Conservation (phyloP, 2,888 invertebrate species). For the Baccha elongata region DNA sequence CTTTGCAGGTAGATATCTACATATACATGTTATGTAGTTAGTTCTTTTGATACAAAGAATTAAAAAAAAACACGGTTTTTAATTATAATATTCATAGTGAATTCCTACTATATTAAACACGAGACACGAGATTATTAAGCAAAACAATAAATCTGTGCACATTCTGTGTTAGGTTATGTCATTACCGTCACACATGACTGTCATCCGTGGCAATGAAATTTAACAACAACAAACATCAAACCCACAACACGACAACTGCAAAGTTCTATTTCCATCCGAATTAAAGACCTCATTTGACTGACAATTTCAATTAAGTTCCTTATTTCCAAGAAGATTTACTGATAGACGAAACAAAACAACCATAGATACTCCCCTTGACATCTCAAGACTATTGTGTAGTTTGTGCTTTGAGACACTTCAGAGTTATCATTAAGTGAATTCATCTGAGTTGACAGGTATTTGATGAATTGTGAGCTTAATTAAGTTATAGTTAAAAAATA, state of each 20-base stretch:
- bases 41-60: not conserved
- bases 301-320: slow-evolving; percentile 60
- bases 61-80: not conserved
- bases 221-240: slow-evolving; percentile 26
- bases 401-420: slow-evolving; percentile 44
- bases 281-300: slow-evolving; percentile 50
- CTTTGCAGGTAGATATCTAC: too few relatives aligned
- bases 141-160: slow-evolving; percentile 29
- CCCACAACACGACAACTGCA: slow-evolving; percentile 42
- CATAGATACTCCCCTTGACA: slow-evolving; percentile 47
- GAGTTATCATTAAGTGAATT: slow-evolving; percentile 31
- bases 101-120: too few relatives aligned
- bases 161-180: slow-evolving; percentile 64
- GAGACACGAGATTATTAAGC: not conserved
- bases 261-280: slow-evolving; percentile 30
- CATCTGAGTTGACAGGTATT: slow-evolving; percentile 13
- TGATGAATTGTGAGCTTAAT: not conserved
- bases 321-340: slow-evolving; percentile 56
- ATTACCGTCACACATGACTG: slow-evolving; percentile 73
- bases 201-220: slow-evolving; percentile 71
- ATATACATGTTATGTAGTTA: too few relatives aligned
- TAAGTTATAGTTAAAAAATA: not conserved
- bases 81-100: too few relatives aligned
- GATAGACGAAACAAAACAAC: slow-evolving; percentile 33
- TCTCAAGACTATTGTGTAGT: slow-evolving; percentile 12